Evolutionary conservation across 2,113 vertebrate species (phyloP).

Genomic region (Apistogramma diplotaenia): DNA sequence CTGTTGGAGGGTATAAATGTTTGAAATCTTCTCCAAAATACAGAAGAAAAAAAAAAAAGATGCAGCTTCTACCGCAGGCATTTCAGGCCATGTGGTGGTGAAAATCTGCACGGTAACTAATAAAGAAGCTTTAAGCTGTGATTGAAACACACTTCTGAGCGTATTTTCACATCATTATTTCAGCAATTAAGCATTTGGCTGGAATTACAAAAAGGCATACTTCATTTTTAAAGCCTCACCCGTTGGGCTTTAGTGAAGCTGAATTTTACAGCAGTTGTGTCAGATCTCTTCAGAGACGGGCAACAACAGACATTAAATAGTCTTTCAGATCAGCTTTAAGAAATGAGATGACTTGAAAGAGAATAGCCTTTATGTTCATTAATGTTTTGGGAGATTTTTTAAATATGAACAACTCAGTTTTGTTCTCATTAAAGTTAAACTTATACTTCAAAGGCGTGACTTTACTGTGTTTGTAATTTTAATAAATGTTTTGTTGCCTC

Average conservation of each 20-base stretch:
- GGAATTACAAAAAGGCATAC: conserved; percentile 57
- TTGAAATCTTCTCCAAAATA: conserved; percentile 22
- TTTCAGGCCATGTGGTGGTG: not conserved
- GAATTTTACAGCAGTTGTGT: conserved; percentile 67
- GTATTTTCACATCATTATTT: conserved; percentile 72
- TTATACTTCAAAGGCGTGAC: conserved; percentile 7
- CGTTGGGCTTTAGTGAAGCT: conserved; percentile 48
- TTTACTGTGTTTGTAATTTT: not conserved
- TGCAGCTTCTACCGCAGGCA: not conserved
- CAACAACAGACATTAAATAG: conserved; percentile 50
- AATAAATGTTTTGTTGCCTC: not conserved
- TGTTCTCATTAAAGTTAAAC: conserved; percentile 16
- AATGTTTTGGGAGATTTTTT: conserved; percentile 16
- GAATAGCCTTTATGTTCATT: conserved; percentile 35
- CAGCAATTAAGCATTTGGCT: conserved; percentile 70
- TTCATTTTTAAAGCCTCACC: conserved; percentile 71
- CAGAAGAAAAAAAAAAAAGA: not conserved
- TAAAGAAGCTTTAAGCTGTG: conserved; percentile 43
- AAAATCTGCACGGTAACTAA: not conserved
- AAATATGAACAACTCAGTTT: conserved; percentile 22
- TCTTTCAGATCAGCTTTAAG: conserved; percentile 41
- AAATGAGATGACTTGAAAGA: conserved; percentile 37
- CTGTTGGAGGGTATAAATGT: not conserved
- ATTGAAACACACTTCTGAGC: conserved; percentile 29
- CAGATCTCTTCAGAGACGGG: conserved; percentile 42